Evolutionary conservation across 2,888 invertebrate species (phyloP).

Genomic region (Netelia fuscicornis): DNA sequence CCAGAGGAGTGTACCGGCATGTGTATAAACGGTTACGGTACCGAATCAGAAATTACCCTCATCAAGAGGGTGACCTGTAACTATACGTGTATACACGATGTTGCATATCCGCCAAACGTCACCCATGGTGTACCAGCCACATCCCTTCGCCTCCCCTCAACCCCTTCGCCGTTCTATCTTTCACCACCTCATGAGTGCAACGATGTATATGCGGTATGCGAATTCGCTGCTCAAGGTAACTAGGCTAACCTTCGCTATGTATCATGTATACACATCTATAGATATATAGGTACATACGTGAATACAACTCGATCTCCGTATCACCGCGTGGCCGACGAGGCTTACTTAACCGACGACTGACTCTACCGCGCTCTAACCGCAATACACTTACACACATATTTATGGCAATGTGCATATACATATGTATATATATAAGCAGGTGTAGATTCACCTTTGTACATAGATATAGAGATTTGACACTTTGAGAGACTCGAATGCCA

Average conservation of each 20-base stretch:
- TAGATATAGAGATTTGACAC: slow-evolving; percentile 17
- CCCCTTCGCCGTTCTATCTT: background rate
- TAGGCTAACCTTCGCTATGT: slow-evolving; percentile 56
- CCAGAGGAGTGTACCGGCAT: slow-evolving; percentile 36
- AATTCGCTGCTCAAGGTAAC: slow-evolving; percentile 60
- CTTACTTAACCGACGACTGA: slow-evolving; percentile 53
- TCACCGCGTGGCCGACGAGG: slow-evolving; percentile 42
- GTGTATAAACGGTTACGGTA: slow-evolving; percentile 56
- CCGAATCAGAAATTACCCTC: slow-evolving; percentile 61
- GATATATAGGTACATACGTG: background rate
- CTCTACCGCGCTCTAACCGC: slow-evolving; percentile 42
- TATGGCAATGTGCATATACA: background rate
- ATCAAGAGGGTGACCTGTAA: slow-evolving; percentile 54
- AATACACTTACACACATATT: slow-evolving; percentile 44
- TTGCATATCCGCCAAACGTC: slow-evolving; percentile 39
- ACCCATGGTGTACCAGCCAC: slow-evolving; percentile 13
- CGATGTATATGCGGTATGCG: slow-evolving; percentile 43
- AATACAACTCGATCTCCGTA: slow-evolving; percentile 30
- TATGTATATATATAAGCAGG: background rate
- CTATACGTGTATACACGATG: slow-evolving; percentile 21
- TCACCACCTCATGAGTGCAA: slow-evolving; percentile 13
- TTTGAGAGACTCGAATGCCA: slow-evolving; percentile 28
- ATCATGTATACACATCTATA: too few species aligned
- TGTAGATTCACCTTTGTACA: slow-evolving; percentile 3
- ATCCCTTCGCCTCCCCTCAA: background rate